These are phyloP conservation scores for Cryptoblepharus egeriae DNA, from an alignment of 2,797 vertebrate species.

Conservation along the genomic window DNA sequence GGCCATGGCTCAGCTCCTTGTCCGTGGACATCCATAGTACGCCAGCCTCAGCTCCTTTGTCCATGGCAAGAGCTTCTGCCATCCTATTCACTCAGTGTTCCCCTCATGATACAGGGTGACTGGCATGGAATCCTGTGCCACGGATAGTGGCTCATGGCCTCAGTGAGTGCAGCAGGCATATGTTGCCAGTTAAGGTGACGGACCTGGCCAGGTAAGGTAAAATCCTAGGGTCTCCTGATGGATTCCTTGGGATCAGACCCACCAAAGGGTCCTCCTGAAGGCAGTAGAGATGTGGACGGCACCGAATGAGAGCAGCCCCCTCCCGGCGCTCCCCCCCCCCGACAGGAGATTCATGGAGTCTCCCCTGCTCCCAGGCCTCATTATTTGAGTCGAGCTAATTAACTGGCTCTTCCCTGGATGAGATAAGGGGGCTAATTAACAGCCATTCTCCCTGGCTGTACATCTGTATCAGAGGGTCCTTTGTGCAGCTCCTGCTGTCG, in stretches of 20 bases:
- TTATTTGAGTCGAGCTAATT: slow-evolving; percentile 78
- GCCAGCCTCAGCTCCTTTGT: neutral
- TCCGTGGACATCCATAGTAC: neutral
- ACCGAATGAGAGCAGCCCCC: too few relatives aligned
- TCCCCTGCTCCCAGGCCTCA: slow-evolving; percentile 52
- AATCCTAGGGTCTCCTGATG: neutral
- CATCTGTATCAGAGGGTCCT: slow-evolving; percentile 14
- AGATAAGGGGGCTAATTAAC: slow-evolving; percentile 63
- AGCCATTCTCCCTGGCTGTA: slow-evolving; percentile 24
- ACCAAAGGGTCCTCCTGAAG: accelerated
- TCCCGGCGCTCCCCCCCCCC: neutral
- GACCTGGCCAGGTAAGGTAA: slow-evolving; percentile 63
- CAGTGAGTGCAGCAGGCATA: neutral
- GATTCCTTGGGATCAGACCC: neutral
- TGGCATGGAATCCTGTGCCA: too few relatives aligned
- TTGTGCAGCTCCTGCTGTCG: slow-evolving; percentile 18
- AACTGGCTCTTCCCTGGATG: slow-evolving; percentile 56
- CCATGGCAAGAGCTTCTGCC: neutral
- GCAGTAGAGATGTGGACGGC: too few relatives aligned
- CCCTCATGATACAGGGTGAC: too few relatives aligned
- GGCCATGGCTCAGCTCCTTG: too few relatives aligned
- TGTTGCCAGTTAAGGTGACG: neutral
- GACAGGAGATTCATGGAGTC: slow-evolving; percentile 57
- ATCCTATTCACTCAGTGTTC: too few relatives aligned
- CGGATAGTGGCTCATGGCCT: too few relatives aligned